phyloP scores from a whole-genome alignment of 1,140 invertebrate genomes.

The Drosophila pectinifera region DNA sequence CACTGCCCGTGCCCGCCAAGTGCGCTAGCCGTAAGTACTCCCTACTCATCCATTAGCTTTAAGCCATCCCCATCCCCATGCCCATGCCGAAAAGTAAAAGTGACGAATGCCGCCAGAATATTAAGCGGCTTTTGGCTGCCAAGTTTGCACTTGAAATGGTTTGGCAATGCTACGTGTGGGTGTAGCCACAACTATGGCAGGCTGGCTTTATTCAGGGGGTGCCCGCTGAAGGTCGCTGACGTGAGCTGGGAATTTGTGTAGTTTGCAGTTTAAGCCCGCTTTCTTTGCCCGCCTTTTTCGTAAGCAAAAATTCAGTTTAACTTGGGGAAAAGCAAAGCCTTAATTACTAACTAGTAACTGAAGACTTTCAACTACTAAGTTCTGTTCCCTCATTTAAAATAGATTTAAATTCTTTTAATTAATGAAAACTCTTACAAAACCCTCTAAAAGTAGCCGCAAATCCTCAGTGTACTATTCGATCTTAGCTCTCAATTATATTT shows the following conservation, averaged over 20 bases:
- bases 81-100: constrained; percentile 70
- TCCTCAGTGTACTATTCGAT: neutral
- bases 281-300: constrained; percentile 57
- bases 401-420: neutral
- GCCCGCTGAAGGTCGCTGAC: constrained; percentile 66
- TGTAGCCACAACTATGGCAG: constrained; percentile 29
- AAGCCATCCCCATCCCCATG: neutral
- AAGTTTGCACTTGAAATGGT: constrained; percentile 80
- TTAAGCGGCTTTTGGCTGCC: constrained; percentile 54
- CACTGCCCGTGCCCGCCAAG: constrained; percentile 91
- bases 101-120: constrained; percentile 59
- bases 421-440: too few relatives aligned
- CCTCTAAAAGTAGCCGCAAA: neutral
- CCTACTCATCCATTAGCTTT: neutral
- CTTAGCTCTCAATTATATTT: constrained; percentile 8
- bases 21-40: constrained; percentile 91
- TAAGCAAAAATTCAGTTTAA: constrained; percentile 5
- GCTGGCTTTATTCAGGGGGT: constrained; percentile 2
- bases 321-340: too few relatives aligned
- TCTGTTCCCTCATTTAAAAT: too few relatives aligned
- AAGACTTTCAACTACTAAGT: too few relatives aligned
- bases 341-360: too few relatives aligned
- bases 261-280: constrained; percentile 33
- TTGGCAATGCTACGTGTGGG: constrained; percentile 77
- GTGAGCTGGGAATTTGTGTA: constrained; percentile 27